A percentile compares a stretch with the other conserved stretches of the same genome.
Conservation (phyloP, 2,113 vertebrate genomes). For the Stictonetta naevosa region DNA sequence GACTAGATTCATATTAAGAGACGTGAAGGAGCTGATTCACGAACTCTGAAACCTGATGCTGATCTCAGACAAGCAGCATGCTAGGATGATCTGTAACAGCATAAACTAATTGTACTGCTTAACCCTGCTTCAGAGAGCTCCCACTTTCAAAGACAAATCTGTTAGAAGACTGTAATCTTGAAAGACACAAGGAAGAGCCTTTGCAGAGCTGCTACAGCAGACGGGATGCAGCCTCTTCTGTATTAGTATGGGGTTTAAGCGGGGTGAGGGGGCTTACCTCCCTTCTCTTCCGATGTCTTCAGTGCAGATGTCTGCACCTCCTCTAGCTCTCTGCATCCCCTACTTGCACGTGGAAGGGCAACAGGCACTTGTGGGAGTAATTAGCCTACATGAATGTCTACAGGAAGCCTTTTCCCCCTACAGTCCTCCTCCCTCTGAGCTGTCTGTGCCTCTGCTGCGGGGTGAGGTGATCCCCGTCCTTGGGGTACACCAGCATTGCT, state of each 20-base stretch:
- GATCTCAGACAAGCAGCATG: background rate
- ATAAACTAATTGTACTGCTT: background rate
- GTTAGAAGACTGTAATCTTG: background rate
- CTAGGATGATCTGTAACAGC: background rate
- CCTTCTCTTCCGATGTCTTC: background rate
- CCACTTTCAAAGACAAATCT: background rate
- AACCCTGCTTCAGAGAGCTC: background rate
- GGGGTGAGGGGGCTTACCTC: background rate
- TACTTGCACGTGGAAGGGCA: rapidly evolving
- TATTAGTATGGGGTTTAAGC: background rate
- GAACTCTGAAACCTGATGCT: background rate
- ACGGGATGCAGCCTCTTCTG: background rate
- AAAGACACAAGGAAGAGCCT: background rate
- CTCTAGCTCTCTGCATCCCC: background rate
- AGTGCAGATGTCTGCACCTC: background rate
- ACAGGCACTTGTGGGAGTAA: background rate
- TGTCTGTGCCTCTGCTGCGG: background rate
- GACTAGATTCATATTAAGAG: background rate
- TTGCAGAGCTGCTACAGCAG: background rate
- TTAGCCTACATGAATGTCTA: background rate
- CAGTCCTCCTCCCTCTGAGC: background rate
- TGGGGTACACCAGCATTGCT: background rate
- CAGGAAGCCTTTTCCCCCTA: background rate
- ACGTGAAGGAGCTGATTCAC: background rate
- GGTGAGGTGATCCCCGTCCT: background rate